Base-by-base conservation (phyloP, 1,140 invertebrate species). In the Diachasmimorpha longicaudata region DNA sequence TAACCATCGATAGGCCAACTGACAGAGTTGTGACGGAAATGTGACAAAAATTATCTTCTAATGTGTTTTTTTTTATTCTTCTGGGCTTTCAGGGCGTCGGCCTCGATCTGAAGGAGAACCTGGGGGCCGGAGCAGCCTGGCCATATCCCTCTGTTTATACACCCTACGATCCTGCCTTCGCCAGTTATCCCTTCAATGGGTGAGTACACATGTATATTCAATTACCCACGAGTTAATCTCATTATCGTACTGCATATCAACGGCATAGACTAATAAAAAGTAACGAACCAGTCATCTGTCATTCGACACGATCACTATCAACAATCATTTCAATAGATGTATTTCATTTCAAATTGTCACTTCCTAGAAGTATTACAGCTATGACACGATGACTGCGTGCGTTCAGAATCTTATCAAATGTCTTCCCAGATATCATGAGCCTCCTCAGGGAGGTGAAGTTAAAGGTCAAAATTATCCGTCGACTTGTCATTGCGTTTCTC, bases 101-200 rank as follows among this genome's bases (percentile, higher is more conserved):
- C 63, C 92, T 96, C 78, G 95, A 96, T 85, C 90, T 96, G 78
- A 96, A 96, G 88, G 96, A 96, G 85, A 96, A 96, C 85, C 89
- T 96, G 69, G 93, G 94, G 68, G 93, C 94, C 19, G 93, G 94
- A 81, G 93, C 94, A 37, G 93, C 92, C 66, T 96, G 94, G 95
- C 94, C 95, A 70, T 96, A 96, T 87, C 94, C 95, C 68, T 93
- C 95, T 39, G 94, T 96, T 79, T 96, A 97, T 87, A 95, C 96
- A 89, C 95, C 95, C 44, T 96, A 96, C 87, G 95, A 97, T 81
- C 93, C 95, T 58, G 94, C 95, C 31, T 95, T 96, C 80, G 95
- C 94, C 58, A 95, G 94, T 80, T 97, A 97, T 90, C 95, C 95
- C 76, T 97, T 96, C 90, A 96, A 96, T 88, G 96, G 96, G 96